These are phyloP conservation scores for Melanogrammus aeglefinus DNA, from an alignment of 2,797 vertebrate species.

Conservation along the genomic window DNA sequence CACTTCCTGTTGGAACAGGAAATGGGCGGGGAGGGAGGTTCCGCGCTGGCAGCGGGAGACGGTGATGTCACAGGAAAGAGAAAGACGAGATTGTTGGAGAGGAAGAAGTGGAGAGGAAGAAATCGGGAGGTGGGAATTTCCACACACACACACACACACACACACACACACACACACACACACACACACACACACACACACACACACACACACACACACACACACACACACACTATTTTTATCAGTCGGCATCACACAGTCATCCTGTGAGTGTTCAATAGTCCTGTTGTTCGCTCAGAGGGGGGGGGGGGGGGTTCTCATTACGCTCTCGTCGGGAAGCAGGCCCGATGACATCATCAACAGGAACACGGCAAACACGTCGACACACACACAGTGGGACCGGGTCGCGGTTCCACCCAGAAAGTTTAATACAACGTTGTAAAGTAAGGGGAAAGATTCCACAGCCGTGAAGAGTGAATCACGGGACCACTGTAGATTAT, in stretches of 20 bases:
- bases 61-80: constrained; percentile 62
- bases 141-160: constrained; percentile 7
- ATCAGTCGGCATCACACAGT: not conserved
- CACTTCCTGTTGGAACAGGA: constrained; percentile 64
- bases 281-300: not conserved
- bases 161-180: not conserved
- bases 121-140: constrained; percentile 9
- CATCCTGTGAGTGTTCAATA: not conserved
- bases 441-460: not conserved
- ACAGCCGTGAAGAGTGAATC: not conserved
- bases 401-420: not conserved
- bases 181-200: constrained; percentile 5
- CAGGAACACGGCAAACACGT: not conserved
- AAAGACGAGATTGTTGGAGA: constrained; percentile 58
- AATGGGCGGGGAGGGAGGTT: constrained; percentile 52
- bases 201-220: constrained; percentile 5
- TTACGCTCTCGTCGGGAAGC: not conserved
- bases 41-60: constrained; percentile 8
- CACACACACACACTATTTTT: not conserved
- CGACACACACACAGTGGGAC: too few relatives aligned
- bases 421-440: not conserved
- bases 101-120: constrained; percentile 23
- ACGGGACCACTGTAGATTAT: not conserved
- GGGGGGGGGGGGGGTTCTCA: not conserved
- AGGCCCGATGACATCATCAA: not conserved